phyloP scores from a whole-genome alignment of 1,140 invertebrate species.

The Adoxophyes honmai region DNA sequence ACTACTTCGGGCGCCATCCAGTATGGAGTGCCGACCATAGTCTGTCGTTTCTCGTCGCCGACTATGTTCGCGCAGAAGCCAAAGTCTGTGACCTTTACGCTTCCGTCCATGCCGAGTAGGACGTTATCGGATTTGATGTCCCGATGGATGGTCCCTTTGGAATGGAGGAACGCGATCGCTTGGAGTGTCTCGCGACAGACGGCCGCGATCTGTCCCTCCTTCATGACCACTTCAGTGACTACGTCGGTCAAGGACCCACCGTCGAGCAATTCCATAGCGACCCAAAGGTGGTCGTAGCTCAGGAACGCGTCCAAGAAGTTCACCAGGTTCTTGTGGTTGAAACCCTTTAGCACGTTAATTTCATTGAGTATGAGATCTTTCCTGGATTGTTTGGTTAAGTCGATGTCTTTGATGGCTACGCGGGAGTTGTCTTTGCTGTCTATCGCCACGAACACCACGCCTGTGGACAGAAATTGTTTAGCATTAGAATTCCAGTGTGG shows the following conservation, averaged over 20 bases:
- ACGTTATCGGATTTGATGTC: conserved; percentile 99
- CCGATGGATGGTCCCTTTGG: conserved; percentile 93
- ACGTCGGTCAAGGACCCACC: conserved; percentile 98
- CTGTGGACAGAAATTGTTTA: conserved; percentile 67
- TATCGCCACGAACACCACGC: conserved; percentile 94
- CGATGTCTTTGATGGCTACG: conserved; percentile 98
- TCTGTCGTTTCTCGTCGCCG: conserved; percentile 96
- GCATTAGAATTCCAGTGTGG: no score
- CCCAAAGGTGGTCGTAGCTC: conserved; percentile 95
- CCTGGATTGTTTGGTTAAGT: conserved; percentile 94
- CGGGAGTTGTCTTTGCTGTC: conserved; percentile 86
- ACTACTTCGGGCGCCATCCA: conserved; percentile 96
- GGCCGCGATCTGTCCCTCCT: conserved; percentile 97
- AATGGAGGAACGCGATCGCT: conserved; percentile 94
- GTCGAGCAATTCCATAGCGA: conserved; percentile 96
- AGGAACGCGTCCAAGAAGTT: conserved; percentile 97
- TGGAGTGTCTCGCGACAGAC: conserved; percentile 95
- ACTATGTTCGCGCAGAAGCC: conserved; percentile 96
- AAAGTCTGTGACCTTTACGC: conserved; percentile 98
- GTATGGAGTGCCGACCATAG: conserved; percentile 95
- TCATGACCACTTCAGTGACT: conserved; percentile 98
- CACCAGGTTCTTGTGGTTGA: conserved; percentile 97
- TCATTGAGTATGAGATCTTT: conserved; percentile 97
- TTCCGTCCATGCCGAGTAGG: conserved; percentile 96
- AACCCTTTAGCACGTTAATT: conserved; percentile 95